A percentile compares a stretch with the other conserved stretches of the same genome.
phyloP scores from a whole-genome alignment of 2,113 vertebrate genomes.

The Callipepla squamata region DNA sequence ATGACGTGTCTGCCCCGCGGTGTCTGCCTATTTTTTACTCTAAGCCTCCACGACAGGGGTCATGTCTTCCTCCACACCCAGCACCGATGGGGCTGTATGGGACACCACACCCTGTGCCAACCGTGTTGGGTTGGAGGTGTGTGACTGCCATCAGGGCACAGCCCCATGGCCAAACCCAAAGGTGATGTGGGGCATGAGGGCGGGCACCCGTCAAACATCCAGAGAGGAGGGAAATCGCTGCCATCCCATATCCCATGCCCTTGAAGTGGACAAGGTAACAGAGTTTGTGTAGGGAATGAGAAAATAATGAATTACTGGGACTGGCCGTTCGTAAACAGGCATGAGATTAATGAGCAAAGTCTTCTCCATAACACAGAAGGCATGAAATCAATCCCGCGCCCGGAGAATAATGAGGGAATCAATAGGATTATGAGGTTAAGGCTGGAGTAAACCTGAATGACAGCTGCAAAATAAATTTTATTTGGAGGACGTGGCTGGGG shows the following conservation, averaged over 20 bases:
- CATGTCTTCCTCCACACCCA: conserved; percentile 57
- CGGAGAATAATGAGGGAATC: conserved; percentile 76
- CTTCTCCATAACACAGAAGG: conserved; percentile 57
- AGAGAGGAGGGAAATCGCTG: not conserved
- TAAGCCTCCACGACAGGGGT: conserved; percentile 70
- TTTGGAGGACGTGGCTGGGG: conserved; percentile 75
- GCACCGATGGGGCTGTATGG: conserved; percentile 38
- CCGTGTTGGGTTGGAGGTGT: too few species aligned
- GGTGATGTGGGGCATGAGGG: too few species aligned
- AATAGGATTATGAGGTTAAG: conserved; percentile 80
- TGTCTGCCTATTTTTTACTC: conserved; percentile 73
- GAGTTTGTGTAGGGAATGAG: not conserved
- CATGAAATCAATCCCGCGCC: conserved; percentile 45
- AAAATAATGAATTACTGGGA: conserved; percentile 52
- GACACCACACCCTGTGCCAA: not conserved
- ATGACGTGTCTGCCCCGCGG: conserved; percentile 45
- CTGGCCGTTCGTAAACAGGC: conserved; percentile 9
- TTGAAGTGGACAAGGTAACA: not conserved
- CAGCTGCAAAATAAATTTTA: conserved; percentile 82
- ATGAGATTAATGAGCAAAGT: conserved; percentile 62
- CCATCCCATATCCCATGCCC: not conserved
- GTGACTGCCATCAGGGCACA: too few species aligned
- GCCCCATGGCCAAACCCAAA: not conserved
- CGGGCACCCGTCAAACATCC: not conserved
- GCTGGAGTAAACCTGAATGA: conserved; percentile 76